Conservation (phyloP, 1,140 invertebrate species). For the Aphidius gifuensis region DNA sequence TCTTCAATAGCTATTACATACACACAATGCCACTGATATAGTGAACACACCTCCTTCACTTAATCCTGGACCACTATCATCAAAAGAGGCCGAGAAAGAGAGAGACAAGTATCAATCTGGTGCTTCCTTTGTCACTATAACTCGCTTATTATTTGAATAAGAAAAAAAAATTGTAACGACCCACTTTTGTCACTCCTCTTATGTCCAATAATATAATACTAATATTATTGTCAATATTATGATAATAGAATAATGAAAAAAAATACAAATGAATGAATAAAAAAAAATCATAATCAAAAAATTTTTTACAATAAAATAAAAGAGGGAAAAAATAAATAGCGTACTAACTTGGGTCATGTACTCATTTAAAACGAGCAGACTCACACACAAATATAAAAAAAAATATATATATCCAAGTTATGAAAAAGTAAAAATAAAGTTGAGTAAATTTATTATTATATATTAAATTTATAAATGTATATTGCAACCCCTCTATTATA, state of each 20-base stretch:
- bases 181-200: constrained; percentile 12
- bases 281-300: not conserved
- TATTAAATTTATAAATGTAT: constrained; percentile 7
- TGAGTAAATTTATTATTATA: too few species aligned
- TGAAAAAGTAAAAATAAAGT: not conserved
- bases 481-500: constrained; percentile 4
- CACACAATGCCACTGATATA: too few species aligned
- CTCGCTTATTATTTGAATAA: not conserved
- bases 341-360: too few species aligned
- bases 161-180: constrained; percentile 20
- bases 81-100: too few species aligned
- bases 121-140: too few species aligned
- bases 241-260: not conserved
- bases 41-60: too few species aligned
- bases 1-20: too few species aligned
- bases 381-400: not conserved
- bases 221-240: not conserved
- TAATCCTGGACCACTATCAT: too few species aligned
- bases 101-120: too few species aligned
- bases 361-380: not conserved
- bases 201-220: constrained; percentile 18
- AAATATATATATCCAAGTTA: not conserved
- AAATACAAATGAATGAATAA: constrained; percentile 11
- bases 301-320: too few species aligned
- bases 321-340: too few species aligned